These are phyloP conservation scores for Ylistrum balloti DNA, from an alignment of 1,140 invertebrate species.

Conservation along the genomic window DNA sequence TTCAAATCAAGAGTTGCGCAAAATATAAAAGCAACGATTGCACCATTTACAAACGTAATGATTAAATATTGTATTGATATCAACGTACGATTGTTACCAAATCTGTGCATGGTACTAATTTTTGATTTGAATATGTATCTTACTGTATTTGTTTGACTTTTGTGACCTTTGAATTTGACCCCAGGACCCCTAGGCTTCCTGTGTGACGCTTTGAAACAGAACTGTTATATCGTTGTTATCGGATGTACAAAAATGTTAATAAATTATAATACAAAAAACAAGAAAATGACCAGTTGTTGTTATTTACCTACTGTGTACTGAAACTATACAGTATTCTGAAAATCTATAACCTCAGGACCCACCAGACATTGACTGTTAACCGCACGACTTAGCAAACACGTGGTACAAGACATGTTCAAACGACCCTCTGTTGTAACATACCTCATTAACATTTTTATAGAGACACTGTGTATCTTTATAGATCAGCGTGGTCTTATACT, in stretches of 20 bases:
- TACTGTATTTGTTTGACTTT: conserved; percentile 2
- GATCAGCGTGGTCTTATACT: background rate
- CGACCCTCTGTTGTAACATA: background rate
- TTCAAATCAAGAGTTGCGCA: background rate
- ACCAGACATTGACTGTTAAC: background rate
- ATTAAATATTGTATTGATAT: background rate
- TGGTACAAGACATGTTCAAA: background rate
- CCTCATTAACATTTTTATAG: background rate
- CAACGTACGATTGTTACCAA: background rate
- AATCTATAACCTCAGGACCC: background rate
- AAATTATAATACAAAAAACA: conserved; percentile 3
- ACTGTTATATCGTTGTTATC: conserved; percentile 37
- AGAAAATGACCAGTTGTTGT: background rate
- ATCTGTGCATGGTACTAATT: background rate
- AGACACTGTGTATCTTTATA: background rate
- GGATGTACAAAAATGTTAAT: conserved; percentile 23
- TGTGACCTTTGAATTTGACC: conserved; percentile 33
- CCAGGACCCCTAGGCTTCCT: conserved; percentile 6
- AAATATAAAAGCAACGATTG: background rate
- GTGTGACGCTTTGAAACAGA: conserved; percentile 18
- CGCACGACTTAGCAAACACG: background rate
- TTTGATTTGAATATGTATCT: background rate
- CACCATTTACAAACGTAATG: background rate
- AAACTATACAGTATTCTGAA: background rate
- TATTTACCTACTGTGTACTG: background rate